These are phyloP conservation scores for Lucilia sericata DNA, from an alignment of 1,140 invertebrate genomes.

Conservation along the genomic window DNA sequence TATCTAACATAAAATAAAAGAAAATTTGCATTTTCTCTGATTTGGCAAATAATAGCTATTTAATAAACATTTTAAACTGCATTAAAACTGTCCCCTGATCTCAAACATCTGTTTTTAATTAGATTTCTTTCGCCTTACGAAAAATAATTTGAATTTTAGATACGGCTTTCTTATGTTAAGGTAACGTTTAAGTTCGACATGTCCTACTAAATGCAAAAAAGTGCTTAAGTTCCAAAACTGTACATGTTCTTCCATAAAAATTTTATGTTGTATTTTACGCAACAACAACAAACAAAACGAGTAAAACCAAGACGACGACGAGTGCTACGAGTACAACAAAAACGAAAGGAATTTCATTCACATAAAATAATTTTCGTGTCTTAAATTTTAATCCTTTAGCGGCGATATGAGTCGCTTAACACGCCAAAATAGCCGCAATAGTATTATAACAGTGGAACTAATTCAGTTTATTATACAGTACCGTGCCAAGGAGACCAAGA, in stretches of 20 bases:
- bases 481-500: slow-evolving; percentile 65
- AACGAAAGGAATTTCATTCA: neutral
- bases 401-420: slow-evolving; percentile 61
- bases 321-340: neutral
- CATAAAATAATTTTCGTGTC: slow-evolving; percentile 21
- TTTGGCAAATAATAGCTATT: too few relatives aligned
- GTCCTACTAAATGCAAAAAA: slow-evolving; percentile 29
- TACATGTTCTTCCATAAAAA: neutral
- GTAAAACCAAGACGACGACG: neutral
- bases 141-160: too few relatives aligned
- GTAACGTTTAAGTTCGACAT: neutral
- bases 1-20: too few relatives aligned
- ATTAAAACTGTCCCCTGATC: too few relatives aligned
- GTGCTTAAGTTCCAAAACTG: neutral
- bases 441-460: slow-evolving; percentile 65
- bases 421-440: slow-evolving; percentile 64
- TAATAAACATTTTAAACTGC: too few relatives aligned
- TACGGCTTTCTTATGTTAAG: too few relatives aligned
- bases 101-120: too few relatives aligned
- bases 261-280: neutral
- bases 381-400: neutral
- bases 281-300: neutral
- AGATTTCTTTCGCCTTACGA: too few relatives aligned
- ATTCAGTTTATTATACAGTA: slow-evolving; percentile 68
- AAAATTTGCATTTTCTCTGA: too few relatives aligned